Base-by-base conservation (phyloP, 1,140 invertebrate genomes). In the Tetramorium simillimum region DNA sequence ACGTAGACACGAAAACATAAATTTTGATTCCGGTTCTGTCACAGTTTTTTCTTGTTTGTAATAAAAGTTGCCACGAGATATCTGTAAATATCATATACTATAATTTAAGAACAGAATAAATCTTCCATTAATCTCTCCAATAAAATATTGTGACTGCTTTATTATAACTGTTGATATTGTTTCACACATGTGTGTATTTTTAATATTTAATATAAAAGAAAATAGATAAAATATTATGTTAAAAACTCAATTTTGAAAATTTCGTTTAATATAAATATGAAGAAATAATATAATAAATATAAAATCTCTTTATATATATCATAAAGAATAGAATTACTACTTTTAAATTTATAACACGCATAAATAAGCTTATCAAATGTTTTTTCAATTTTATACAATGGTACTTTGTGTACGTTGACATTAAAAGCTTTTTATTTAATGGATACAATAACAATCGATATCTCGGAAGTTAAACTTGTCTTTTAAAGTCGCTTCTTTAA, bases 331-430 rank as follows among this genome's bases (percentile, higher is more conserved):
- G n/a, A 43, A 14, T n/a, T 43, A 9, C 28, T 24, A 58, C 24
- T 9, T 46, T 70, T 49, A 14, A 46, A 46, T 46, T 46, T 70
- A 24, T 51, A 51, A 51, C 21, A 21, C 58, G 37, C 16, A 21
- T n/a, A 14, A 75, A 75, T 75, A 58, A 75, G 58, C 37, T 33
- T 72, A 7, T 28, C 4, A 77, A 77, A 33, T 72, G 28, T 16
- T 76, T 12, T 33, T 21, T 72, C 12, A 3, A 69, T 9, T 72
- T 70, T 28, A 16, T 24, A 60, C 3, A 9, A 24, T 60, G 10
- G 10, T 60, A 24, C 16, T 60, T 60, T 62, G 1, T 33, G 0
- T 37, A 37, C 9, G 14, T 70, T n/a, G 9, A 33, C 28, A 73
- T 73, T 56, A 51, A 70, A 70, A 49, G 0, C 21, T 49, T 18